These are phyloP conservation scores for Cryptotermes secundus DNA, from an alignment of 1,140 invertebrate species.

Conservation along the genomic window DNA sequence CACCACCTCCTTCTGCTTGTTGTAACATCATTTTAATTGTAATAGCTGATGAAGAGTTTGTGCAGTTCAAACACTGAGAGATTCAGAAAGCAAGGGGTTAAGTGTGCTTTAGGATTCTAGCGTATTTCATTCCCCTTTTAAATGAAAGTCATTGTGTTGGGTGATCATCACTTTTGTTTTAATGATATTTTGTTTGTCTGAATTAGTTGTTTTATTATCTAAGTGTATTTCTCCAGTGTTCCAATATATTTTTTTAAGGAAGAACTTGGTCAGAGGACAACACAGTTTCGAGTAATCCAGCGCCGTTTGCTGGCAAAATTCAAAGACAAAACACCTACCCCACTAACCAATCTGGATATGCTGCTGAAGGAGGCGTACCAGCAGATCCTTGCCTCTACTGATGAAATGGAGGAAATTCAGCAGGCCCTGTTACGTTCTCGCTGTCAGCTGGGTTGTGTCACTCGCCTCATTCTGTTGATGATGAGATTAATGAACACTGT, in stretches of 20 bases:
- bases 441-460: slow-evolving; percentile 18
- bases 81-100: no score
- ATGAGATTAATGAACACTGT: not conserved
- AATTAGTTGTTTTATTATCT: no score
- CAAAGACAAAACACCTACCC: slow-evolving; percentile 71
- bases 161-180: no score
- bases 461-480: slow-evolving; percentile 15
- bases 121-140: no score
- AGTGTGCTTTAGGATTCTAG: no score
- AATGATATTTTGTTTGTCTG: no score
- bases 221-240: no score
- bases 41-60: no score
- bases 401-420: slow-evolving; percentile 50
- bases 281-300: slow-evolving; percentile 72
- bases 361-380: slow-evolving; percentile 69
- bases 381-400: slow-evolving; percentile 56
- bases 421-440: slow-evolving; percentile 34
- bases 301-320: slow-evolving; percentile 71
- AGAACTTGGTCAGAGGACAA: slow-evolving; percentile 59
- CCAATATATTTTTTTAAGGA: slow-evolving; percentile 53
- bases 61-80: no score
- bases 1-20: no score
- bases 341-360: slow-evolving; percentile 68
- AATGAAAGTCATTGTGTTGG: no score
- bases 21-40: no score